Conservation (phyloP, 1,140 invertebrate species). For the Paraescarpia echinospica region DNA sequence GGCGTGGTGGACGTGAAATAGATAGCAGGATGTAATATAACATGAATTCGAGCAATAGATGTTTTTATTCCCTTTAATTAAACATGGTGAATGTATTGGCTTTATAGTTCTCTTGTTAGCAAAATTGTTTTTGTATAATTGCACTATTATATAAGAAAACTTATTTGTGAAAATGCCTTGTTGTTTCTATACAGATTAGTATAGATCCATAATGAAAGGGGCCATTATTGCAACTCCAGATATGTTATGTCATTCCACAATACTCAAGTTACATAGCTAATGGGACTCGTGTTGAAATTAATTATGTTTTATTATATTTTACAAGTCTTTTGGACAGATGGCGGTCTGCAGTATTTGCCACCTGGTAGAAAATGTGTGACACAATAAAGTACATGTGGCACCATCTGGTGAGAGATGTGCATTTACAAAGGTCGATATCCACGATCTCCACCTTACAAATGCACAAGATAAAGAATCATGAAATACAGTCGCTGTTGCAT, state of each 20-base stretch:
- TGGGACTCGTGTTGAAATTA: not conserved
- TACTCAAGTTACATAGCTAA: not conserved
- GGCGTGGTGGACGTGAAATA: no score
- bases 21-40: no score
- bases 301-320: not conserved
- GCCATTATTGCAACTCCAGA: no score
- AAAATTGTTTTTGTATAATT: not conserved
- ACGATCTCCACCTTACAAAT: conserved; percentile 15
- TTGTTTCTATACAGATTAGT: not conserved
- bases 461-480: conserved; percentile 25
- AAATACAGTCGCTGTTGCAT: conserved; percentile 10
- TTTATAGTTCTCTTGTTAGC: not conserved
- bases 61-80: no score
- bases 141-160: not conserved
- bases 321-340: not conserved
- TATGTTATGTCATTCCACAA: no score
- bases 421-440: not conserved
- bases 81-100: not conserved
- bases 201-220: not conserved
- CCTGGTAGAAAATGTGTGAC: not conserved
- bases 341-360: not conserved
- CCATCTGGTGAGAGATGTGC: no score
- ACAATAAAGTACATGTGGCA: not conserved
- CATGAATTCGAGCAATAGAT: no score
- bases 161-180: not conserved